phyloP scores from a whole-genome alignment of 2,888 invertebrate species.

The Bembecia ichneumoniformis region DNA sequence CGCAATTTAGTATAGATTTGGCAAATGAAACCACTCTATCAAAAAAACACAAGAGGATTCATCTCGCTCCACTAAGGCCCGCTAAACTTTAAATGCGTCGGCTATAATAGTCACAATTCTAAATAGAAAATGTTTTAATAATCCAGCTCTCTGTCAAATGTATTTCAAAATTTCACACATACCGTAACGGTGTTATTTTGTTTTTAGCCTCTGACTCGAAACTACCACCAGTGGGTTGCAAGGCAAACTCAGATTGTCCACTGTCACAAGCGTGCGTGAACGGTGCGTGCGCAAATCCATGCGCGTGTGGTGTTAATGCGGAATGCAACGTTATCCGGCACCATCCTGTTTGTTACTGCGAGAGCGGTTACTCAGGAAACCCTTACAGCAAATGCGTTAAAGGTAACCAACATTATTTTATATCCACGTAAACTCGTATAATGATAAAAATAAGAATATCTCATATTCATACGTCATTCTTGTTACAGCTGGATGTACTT shows the following conservation, averaged over 20 bases:
- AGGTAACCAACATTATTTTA: conserved; percentile 50
- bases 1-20: too few relatives aligned
- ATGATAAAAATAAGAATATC: not conserved
- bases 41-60: too few relatives aligned
- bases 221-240: conserved; percentile 77
- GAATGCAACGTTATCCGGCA: conserved; percentile 87
- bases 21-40: too few relatives aligned
- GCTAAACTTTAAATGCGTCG: too few relatives aligned
- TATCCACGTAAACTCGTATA: not conserved
- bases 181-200: conserved; percentile 10
- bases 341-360: conserved; percentile 88
- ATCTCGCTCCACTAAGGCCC: too few relatives aligned
- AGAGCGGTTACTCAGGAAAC: conserved; percentile 87
- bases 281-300: conserved; percentile 84
- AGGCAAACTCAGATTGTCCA: conserved; percentile 85
- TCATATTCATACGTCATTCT: not conserved
- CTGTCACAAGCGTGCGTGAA: conserved; percentile 88
- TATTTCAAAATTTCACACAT: too few relatives aligned
- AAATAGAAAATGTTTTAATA: too few relatives aligned
- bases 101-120: too few relatives aligned
- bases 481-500: conserved; percentile 82
- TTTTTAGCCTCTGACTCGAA: conserved; percentile 69
- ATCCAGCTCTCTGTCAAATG: too few relatives aligned
- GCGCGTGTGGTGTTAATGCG: conserved; percentile 87
- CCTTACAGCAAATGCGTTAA: conserved; percentile 86